Percentiles rank a stretch among this genome's conserved stretches.
phyloP scores from a whole-genome alignment of 2,888 invertebrate species.

The Ophonus ardosiacus region DNA sequence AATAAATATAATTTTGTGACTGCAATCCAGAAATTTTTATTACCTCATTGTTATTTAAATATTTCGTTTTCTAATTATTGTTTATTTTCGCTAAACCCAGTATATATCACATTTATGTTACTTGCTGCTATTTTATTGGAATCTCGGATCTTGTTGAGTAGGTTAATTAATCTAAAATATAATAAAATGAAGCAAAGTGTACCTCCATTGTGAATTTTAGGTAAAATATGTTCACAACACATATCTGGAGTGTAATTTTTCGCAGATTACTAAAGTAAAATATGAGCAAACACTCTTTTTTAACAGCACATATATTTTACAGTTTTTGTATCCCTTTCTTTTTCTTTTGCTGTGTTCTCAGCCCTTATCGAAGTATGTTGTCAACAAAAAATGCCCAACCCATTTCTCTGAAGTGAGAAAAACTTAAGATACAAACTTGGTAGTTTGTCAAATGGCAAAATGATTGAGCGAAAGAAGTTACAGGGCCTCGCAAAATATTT shows the following conservation, averaged over 20 bases:
- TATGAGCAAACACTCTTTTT: constrained; percentile 58
- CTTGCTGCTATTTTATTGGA: too few species aligned
- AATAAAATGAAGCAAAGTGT: not conserved
- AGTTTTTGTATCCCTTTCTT: constrained; percentile 50
- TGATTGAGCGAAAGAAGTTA: constrained; percentile 63
- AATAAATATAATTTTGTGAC: too few species aligned
- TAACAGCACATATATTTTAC: constrained; percentile 59
- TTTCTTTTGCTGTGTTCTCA: constrained; percentile 10
- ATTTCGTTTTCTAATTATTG: too few species aligned
- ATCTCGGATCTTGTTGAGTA: too few species aligned
- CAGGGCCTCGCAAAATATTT: constrained; percentile 34
- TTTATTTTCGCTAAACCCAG: too few species aligned
- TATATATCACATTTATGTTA: too few species aligned
- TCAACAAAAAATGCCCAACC: constrained; percentile 53
- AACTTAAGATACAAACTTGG: constrained; percentile 62
- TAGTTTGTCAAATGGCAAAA: constrained; percentile 63
- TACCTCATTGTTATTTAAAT: too few species aligned
- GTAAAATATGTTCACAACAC: constrained; percentile 24
- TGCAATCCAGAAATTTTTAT: too few species aligned
- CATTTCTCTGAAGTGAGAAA: constrained; percentile 61
- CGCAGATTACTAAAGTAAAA: constrained; percentile 55
- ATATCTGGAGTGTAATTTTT: constrained; percentile 47
- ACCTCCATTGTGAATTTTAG: not conserved
- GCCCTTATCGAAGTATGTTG: constrained; percentile 55
- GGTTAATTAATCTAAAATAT: too few species aligned